Evolutionary conservation across 1,140 invertebrate species (phyloP), one percentile per base, ranked within the genome.

Genomic region (Spodoptera frugiperda): DNA sequence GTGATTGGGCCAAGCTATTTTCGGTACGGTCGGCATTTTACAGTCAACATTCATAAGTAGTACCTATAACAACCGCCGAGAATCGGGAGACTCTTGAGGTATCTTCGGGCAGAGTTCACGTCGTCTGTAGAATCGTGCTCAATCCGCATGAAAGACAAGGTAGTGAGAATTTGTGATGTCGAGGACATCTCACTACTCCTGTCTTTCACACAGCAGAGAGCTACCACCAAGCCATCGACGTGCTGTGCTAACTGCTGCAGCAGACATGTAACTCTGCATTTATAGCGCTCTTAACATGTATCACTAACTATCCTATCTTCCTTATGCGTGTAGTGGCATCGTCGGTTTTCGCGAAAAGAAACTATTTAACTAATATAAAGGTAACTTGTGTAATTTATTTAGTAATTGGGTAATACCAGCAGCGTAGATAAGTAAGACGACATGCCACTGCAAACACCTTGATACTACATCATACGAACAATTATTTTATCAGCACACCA

Each of bases 131-230:
- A 80, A 75, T 61, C 54, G 71, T 84, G 90, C 91, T 87, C 91
- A 82, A 85, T 90, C 92, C 90, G 76, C 92, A 93, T 93, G 92
- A 93, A 93, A 93, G 92, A 93, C 92, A 93, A 93, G 92, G 92
- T 93, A 93, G 92, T 93, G 92, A 93, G 92, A 93, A 93, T 93
- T 89, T 77, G 78, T 88, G 90, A 92, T 92, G 90, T 91, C 78
- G 83, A 44, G 83, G 89, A 93, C 91, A 93, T 93, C 92, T 93
- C 92, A 84, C 87, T 89, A 92, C 90, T 78, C 87, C 85, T 87
- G 92, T 92, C 91, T 93, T 93, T 92, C 91, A 91, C 82, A 84
- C 79, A 84, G 91, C 78, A 89, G 78, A 86, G 88, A 89, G 90
- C 90, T 80, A 83, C 49, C 39, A 25, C 33, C 17, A 67, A 53